Percentiles rank a stretch among this genome's conserved stretches.
phyloP scores from a whole-genome alignment of 1,140 invertebrate genomes.

The Cyclina sinensis region DNA sequence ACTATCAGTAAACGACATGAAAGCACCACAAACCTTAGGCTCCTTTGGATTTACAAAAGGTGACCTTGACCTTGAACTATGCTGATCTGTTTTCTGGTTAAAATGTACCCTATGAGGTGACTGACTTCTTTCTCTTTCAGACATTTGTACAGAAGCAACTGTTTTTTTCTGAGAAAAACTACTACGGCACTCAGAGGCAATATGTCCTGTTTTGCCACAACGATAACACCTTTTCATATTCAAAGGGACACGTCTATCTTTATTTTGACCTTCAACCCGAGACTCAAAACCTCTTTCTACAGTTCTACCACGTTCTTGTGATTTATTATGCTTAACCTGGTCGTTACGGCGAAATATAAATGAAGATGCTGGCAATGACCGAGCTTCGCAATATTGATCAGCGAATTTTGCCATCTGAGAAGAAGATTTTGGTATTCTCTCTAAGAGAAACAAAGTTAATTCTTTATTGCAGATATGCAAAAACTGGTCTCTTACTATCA shows the following conservation, averaged over 20 bases:
- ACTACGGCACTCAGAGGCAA: neutral
- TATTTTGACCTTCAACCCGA: neutral
- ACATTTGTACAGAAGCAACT: neutral
- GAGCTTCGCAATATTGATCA: constrained; percentile 65
- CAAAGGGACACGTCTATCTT: neutral
- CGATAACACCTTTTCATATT: neutral
- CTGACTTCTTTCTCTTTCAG: neutral
- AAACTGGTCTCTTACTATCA: constrained; percentile 49
- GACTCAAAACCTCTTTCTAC: neutral
- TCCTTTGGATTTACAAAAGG: too few relatives aligned
- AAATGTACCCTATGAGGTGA: too few relatives aligned
- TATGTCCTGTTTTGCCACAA: neutral
- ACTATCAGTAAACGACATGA: too few relatives aligned
- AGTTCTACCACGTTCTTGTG: neutral
- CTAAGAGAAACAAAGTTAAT: constrained; percentile 28
- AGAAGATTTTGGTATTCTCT: constrained; percentile 47
- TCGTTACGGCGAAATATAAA: neutral
- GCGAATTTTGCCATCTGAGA: constrained; percentile 58
- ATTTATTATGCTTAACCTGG: neutral
- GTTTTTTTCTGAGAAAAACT: neutral
- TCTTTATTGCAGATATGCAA: constrained; percentile 41
- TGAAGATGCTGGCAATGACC: neutral
- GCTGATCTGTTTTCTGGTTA: too few relatives aligned
- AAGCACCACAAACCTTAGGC: too few relatives aligned
- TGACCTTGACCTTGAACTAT: too few relatives aligned